Conservation (phyloP, 2,797 vertebrate species). For the Hydrolagus colliei region DNA sequence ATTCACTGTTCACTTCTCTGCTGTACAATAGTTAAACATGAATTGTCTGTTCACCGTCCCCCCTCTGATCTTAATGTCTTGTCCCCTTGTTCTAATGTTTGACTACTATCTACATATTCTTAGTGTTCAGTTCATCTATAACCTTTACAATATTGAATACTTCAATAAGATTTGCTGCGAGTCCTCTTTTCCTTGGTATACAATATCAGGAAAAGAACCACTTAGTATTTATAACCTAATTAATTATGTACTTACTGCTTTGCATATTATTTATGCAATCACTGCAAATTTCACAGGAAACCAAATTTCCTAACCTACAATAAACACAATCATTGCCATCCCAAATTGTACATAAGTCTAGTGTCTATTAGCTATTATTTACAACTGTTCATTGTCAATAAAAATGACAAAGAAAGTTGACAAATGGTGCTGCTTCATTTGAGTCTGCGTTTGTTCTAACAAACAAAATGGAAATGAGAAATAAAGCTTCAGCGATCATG, state of each 20-base stretch:
- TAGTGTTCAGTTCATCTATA: too few species aligned
- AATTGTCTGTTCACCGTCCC: too few species aligned
- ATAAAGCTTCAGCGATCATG: constrained; percentile 40
- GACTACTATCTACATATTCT: too few species aligned
- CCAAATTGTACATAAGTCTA: constrained; percentile 55
- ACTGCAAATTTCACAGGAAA: constrained; percentile 44
- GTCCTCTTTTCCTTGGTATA: too few species aligned
- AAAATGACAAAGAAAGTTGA: constrained; percentile 70
- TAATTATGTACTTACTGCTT: background rate
- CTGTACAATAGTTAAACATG: too few species aligned
- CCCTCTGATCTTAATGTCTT: too few species aligned
- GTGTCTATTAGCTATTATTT: constrained; percentile 66
- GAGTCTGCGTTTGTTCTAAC: constrained; percentile 59
- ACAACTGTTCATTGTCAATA: constrained; percentile 69
- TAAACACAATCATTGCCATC: constrained; percentile 56
- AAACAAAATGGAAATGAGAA: constrained; percentile 54
- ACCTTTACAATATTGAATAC: too few species aligned
- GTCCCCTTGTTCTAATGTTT: too few species aligned
- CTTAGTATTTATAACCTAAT: background rate
- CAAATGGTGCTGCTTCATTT: constrained; percentile 58
- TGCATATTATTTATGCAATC: background rate
- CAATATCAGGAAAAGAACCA: background rate
- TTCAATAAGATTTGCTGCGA: too few species aligned
- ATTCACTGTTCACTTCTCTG: too few species aligned
- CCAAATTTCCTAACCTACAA: constrained; percentile 62